Evolutionary conservation across 2,113 vertebrate genomes (phyloP), one percentile per base, ranked within the genome.

Genomic region (Neopipo cinnamomea): DNA sequence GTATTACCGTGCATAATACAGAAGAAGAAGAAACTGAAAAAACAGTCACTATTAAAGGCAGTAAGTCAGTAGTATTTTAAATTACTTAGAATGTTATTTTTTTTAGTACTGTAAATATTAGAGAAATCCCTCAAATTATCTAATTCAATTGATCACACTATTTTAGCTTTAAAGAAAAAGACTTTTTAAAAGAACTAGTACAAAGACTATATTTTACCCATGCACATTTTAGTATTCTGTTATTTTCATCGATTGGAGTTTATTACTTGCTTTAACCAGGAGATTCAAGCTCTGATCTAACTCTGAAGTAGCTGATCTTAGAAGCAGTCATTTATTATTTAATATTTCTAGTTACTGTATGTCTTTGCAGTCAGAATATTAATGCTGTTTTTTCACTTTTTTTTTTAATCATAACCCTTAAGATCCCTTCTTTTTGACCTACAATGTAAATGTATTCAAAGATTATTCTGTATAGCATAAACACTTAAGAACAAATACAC

Each of bases 1-100:
- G 58, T 39, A 33, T 17, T 84, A 86, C 37, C 41, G 62, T 85
- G 67, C 80, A 25, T 88, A 95, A 95, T 59, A 49, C 47, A 47
- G 47, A 49, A 24, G 90, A 89, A 8, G 49, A 77, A 81, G 75
- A 96, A 96, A 96, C 83, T 71, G 68, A 77, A 91, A 95, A 95
- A 97, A 8, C 39, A 76, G 65, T 22, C 42, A 35, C 59, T 84
- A 72, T 67, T 92, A 80, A 94, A 85, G 52, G 59, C 62, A 59
- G 6, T 85, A 97, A 91, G 39, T 85, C 62, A 85, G 17, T 50
- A 62, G 70, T 73, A 63, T 77, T 94, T 94, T 80, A 80, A 80
- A 35, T n/a, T 49, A 79, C 14, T 77, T 93, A 37, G 22, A 82
- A 62, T 52, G 9, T 1, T 7, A 16, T 17, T 71, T 67, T 67